Evolutionary conservation across 2,113 vertebrate genomes (phyloP).

Genomic region (Gavia stellata): DNA sequence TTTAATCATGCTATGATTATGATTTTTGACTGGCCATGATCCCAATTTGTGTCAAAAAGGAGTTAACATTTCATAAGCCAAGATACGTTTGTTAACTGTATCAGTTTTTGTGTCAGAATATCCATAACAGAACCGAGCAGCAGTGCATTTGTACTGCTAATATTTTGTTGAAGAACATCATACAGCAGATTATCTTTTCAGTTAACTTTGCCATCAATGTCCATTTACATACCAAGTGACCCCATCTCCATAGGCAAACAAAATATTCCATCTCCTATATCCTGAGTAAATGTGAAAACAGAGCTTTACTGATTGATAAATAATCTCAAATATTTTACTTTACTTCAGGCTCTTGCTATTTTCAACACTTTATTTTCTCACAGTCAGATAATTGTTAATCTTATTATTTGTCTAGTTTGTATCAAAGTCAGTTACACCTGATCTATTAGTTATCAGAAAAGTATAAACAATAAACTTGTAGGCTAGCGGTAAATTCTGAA

Average conservation of each 20-base stretch:
- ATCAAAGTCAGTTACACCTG: slow-evolving; percentile 52
- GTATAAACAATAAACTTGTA: slow-evolving; percentile 46
- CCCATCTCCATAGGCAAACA: slow-evolving; percentile 2
- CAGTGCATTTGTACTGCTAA: neutral
- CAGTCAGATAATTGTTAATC: slow-evolving; percentile 38
- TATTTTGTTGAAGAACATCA: neutral
- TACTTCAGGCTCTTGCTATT: slow-evolving; percentile 25
- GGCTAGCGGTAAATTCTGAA: slow-evolving; percentile 34
- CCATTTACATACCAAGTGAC: neutral
- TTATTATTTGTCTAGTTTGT: slow-evolving; percentile 60
- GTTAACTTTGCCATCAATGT: neutral
- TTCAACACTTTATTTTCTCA: neutral
- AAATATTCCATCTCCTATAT: neutral
- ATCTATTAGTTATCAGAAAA: slow-evolving; percentile 45
- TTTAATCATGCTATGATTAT: neutral
- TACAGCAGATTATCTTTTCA: neutral
- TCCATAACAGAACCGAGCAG: neutral
- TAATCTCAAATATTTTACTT: slow-evolving; percentile 22
- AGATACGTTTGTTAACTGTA: neutral
- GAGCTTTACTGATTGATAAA: slow-evolving; percentile 19
- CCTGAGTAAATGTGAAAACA: slow-evolving; percentile 23
- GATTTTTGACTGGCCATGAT: neutral
- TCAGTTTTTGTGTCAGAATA: neutral
- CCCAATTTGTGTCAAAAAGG: neutral
- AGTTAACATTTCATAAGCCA: neutral